Conservation (phyloP, 2,888 invertebrate species). For the Cerastoderma edule region DNA sequence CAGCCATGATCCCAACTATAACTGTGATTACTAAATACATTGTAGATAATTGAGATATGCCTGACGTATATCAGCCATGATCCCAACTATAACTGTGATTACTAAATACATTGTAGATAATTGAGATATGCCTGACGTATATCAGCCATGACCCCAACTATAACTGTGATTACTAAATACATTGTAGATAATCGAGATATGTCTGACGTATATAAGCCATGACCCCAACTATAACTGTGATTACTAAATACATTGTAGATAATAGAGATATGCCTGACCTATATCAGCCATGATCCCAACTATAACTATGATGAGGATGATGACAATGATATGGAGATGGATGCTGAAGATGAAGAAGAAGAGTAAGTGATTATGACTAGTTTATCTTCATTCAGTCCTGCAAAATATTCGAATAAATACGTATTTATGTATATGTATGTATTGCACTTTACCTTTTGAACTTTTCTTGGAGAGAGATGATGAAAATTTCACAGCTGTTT, state of each 20-base stretch:
- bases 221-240: slow-evolving; percentile 86
- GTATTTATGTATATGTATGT: no score
- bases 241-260: slow-evolving; percentile 80
- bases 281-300: slow-evolving; percentile 98
- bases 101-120: slow-evolving; percentile 77
- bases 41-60: slow-evolving; percentile 89
- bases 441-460: no score
- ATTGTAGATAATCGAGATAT: slow-evolving; percentile 88
- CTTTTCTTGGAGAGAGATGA: no score
- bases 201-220: slow-evolving; percentile 95
- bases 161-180: slow-evolving; percentile 91
- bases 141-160: slow-evolving; percentile 99
- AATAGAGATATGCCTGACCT: slow-evolving; percentile 92
- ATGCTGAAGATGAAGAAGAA: slow-evolving; percentile 86
- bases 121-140: slow-evolving; percentile 94
- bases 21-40: no score
- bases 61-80: slow-evolving; percentile 96
- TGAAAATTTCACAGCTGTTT: no score
- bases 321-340: slow-evolving; percentile 85
- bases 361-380: slow-evolving; percentile 61
- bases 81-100: slow-evolving; percentile 99
- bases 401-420: no score
- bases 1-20: no score
- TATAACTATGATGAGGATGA: slow-evolving; percentile 95
- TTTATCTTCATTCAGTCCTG: no score